Evolutionary conservation across 2,888 invertebrate genomes (phyloP).

Genomic region (Drosophila pullipes): DNA sequence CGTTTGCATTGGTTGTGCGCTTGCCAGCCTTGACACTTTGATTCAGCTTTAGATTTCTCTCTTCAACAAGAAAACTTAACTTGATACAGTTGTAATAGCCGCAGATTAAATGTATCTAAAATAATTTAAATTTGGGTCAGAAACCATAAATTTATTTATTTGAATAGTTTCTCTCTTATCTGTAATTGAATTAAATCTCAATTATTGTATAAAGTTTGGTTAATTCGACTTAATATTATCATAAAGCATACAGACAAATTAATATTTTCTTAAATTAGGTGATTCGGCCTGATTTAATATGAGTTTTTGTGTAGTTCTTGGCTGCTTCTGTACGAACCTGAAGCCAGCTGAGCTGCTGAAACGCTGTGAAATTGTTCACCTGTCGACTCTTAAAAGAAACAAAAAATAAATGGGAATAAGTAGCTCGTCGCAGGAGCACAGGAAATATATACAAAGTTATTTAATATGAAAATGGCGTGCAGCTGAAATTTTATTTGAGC

Average conservation of each 20-base stretch:
- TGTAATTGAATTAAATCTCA: not conserved
- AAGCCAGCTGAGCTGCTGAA: conserved; percentile 30
- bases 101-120: not conserved
- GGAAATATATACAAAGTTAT: conserved; percentile 77
- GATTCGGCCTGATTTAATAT: conserved; percentile 23
- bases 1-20: conserved; percentile 38
- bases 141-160: not conserved
- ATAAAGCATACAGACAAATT: conserved; percentile 16
- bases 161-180: not conserved
- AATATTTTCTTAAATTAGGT: conserved; percentile 12
- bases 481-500: conserved; percentile 71
- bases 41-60: conserved; percentile 11
- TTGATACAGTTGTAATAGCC: not conserved
- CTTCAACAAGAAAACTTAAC: not conserved
- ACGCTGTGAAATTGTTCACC: conserved; percentile 69
- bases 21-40: conserved; percentile 35
- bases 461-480: conserved; percentile 81
- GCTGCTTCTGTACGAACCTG: conserved; percentile 27
- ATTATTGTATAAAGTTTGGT: not conserved
- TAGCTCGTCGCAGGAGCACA: conserved; percentile 49
- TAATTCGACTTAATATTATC: too few species aligned
- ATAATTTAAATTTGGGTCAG: not conserved
- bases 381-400: conserved; percentile 63
- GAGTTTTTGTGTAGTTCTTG: conserved; percentile 24
- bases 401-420: conserved; percentile 46